Base-by-base conservation (phyloP, 2,888 invertebrate species). In the Merodon equestris region DNA sequence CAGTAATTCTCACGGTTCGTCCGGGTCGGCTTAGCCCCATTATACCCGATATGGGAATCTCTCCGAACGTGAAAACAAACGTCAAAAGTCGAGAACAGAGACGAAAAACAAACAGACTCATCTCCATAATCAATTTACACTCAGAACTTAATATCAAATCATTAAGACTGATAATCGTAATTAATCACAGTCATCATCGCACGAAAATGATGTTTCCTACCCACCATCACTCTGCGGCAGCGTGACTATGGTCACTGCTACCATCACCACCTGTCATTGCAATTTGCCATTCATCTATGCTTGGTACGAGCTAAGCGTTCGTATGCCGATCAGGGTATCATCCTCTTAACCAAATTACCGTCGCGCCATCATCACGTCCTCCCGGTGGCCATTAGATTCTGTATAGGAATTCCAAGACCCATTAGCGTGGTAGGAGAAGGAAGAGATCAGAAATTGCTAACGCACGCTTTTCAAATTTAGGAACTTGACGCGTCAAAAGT, bases 391-490 rank as follows among this genome's bases (percentile, higher is more conserved):
- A 27, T 27, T 27, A 27, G 7, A 7, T 74, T 67, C 67, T 27
- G 34, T 17, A 66, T 45, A 36, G 56, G 58, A 73, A 77, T 77
- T 57, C 73, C 77, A 76, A 77, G 56, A 38, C 58, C 61, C 73
- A 63, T 79, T 51, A 53, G 77, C 60, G 63, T 68, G 53, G 61
- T 72, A 42, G 40, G 3, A 4, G 27, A 4, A 7, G 27, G 3
- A 27, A 27, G 27, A 27, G 27, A n/a, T 77, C 68, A 68, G 79
- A 79, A 74, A 79, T 79, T 60, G 50, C 74, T 64, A 79, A 74
- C 68, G 79, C 79, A 79, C 79, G 79, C 74, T 79, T 79, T 79
- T 79, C 79, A 79, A 79, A 79, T 79, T 79, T 79, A 79, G 58
- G 79, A 79, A 79, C 74, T 79, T 79, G 79, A 79, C 74, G 79